Base-by-base conservation (phyloP, 2,113 vertebrate genomes). In the Cyphomyrus plagiostoma region DNA sequence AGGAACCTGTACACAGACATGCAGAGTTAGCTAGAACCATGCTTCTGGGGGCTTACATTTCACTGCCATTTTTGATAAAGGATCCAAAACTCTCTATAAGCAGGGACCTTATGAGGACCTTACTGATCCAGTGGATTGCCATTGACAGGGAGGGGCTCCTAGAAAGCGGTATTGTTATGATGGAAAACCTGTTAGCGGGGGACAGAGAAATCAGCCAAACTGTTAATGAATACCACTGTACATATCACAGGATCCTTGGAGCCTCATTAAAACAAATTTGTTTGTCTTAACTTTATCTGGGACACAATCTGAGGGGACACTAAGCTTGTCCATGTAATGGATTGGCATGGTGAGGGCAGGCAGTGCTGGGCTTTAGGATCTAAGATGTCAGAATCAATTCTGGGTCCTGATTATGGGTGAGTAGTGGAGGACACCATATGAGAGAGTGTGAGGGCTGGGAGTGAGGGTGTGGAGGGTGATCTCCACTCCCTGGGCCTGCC, bases 361-460 rank as follows among this genome's bases (percentile, higher is more conserved):
- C 91, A 92, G 92, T 93, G 93, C 91, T 92, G 91, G 91, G 91
- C 90, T 92, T 91, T 92, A 52, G 91, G 88, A 48, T 52, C n/a
- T 94, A 91, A 94, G 92, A 91, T 89, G 90, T 62, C 90, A 88
- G 91, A 90, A 92, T 91, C 92, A 92, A 89, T 92, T 93, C 93
- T 93, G 92, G 88, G 92, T 88, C 92, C 89, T 94, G 93, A 94
- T 95, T 94, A 95, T 88, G 49, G 19, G 74, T 94, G 95, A 96
- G 93, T 94, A 0, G 93, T 93, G 95, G 95, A 94, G 46, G 88
- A 83, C 10, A 26, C 48, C 74, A 26, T 89, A 88, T 9, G 0
- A 52, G 86, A 8, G 49, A 91, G 82, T 45, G 30, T 90, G 89
- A 89, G 90, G 80, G 85, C 56, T 90, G 90, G 88, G 10, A 58